phyloP scores from a whole-genome alignment of 2,888 invertebrate genomes.

The Synergus japonicus region DNA sequence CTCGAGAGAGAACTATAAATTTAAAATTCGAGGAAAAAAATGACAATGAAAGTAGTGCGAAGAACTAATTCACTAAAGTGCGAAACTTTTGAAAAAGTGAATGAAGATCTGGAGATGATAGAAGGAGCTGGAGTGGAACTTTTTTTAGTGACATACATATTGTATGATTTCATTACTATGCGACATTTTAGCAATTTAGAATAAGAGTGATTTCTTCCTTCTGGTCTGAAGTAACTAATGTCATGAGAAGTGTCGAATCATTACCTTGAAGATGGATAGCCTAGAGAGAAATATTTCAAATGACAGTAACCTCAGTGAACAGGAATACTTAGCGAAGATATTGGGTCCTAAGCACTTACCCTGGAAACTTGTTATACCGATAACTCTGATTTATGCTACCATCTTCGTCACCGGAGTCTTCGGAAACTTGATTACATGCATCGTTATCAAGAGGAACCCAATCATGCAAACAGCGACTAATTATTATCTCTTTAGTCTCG shows the following conservation, averaged over 20 bases:
- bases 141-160: background rate
- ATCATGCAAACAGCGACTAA: constrained; percentile 93
- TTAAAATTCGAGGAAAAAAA: background rate
- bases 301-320: constrained; percentile 80
- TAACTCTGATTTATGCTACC: constrained; percentile 83
- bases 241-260: background rate
- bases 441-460: constrained; percentile 86
- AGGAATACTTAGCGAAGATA: constrained; percentile 80
- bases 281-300: constrained; percentile 76
- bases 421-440: constrained; percentile 89
- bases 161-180: background rate
- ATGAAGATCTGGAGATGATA: background rate
- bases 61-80: background rate
- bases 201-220: background rate
- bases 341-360: constrained; percentile 84
- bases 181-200: background rate
- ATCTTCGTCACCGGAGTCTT: constrained; percentile 87
- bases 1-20: background rate
- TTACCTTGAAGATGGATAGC: constrained; percentile 6
- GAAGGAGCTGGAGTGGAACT: background rate
- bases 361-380: constrained; percentile 80
- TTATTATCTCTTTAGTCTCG: constrained; percentile 89
- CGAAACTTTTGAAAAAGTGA: background rate
- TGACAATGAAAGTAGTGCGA: background rate
- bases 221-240: background rate